Conservation (phyloP, 1,140 invertebrate species). For the Lithobius niger region DNA sequence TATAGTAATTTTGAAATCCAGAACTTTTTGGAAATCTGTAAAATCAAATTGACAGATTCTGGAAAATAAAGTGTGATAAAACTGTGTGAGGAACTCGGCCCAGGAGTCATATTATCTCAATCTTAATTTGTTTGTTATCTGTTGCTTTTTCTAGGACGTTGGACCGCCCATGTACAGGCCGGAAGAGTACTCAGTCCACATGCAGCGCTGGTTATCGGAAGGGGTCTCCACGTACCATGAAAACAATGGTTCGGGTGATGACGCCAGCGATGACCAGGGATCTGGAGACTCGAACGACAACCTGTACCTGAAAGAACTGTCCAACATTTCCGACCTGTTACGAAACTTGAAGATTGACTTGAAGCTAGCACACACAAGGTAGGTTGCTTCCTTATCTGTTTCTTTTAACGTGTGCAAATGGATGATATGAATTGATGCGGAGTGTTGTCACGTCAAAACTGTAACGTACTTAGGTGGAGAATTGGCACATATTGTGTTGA, state of each 20-base stretch:
- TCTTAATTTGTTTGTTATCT: too few relatives aligned
- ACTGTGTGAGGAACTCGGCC: too few relatives aligned
- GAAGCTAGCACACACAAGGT: constrained; percentile 74
- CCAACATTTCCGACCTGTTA: constrained; percentile 70
- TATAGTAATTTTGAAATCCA: too few relatives aligned
- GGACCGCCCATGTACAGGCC: constrained; percentile 71
- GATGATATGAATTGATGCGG: neutral
- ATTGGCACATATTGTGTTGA: too few relatives aligned
- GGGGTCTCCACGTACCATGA: constrained; percentile 37
- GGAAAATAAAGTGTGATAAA: too few relatives aligned
- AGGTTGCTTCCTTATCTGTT: constrained; percentile 22
- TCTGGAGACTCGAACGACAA: constrained; percentile 40
- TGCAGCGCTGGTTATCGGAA: constrained; percentile 50
- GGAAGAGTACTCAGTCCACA: constrained; percentile 60
- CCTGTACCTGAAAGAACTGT: constrained; percentile 74
- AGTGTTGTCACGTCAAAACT: neutral
- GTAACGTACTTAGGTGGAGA: too few relatives aligned
- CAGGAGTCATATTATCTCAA: too few relatives aligned
- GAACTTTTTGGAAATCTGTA: too few relatives aligned
- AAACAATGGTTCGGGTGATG: neutral
- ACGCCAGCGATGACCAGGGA: neutral
- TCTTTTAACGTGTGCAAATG: neutral
- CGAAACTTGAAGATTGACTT: constrained; percentile 73
- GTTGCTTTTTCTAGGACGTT: constrained; percentile 6
- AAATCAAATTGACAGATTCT: too few relatives aligned